phyloP scores from a whole-genome alignment of 2,113 vertebrate species.

The Melanostigma gelatinosum region DNA sequence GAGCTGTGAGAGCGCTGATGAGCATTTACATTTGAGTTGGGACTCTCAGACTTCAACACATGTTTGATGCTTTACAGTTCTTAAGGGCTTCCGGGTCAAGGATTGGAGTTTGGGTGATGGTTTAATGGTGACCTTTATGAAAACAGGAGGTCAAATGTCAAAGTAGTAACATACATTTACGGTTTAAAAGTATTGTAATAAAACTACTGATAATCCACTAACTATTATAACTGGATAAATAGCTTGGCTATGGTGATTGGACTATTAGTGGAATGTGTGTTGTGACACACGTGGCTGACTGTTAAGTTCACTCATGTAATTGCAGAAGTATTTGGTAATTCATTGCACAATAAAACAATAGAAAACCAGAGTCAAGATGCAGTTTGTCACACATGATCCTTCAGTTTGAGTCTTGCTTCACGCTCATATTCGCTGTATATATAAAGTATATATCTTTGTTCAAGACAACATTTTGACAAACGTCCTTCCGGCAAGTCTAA shows the following conservation, averaged over 20 bases:
- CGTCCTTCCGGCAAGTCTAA: not conserved
- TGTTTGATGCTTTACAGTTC: not conserved
- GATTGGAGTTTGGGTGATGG: not conserved
- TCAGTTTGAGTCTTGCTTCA: not conserved
- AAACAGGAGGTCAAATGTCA: not conserved
- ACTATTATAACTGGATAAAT: conserved; percentile 24
- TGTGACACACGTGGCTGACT: not conserved
- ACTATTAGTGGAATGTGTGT: conserved; percentile 46
- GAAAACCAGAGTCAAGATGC: not conserved
- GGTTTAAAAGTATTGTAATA: conserved; percentile 21
- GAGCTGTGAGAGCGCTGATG: not conserved
- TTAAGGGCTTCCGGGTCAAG: not conserved
- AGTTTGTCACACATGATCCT: not conserved
- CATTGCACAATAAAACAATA: too few species aligned
- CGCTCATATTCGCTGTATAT: not conserved
- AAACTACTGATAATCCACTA: not conserved
- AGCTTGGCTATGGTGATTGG: not conserved
- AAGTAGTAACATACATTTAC: not conserved
- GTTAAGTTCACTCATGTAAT: not conserved
- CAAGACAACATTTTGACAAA: not conserved
- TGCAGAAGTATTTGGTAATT: conserved; percentile 26
- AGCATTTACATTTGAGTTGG: not conserved
- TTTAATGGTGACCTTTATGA: not conserved
- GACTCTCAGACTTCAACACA: not conserved
- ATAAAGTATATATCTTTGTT: not conserved